Evolutionary conservation across 2,797 vertebrate genomes (phyloP).

Genomic region (Gorsachius magnificus): DNA sequence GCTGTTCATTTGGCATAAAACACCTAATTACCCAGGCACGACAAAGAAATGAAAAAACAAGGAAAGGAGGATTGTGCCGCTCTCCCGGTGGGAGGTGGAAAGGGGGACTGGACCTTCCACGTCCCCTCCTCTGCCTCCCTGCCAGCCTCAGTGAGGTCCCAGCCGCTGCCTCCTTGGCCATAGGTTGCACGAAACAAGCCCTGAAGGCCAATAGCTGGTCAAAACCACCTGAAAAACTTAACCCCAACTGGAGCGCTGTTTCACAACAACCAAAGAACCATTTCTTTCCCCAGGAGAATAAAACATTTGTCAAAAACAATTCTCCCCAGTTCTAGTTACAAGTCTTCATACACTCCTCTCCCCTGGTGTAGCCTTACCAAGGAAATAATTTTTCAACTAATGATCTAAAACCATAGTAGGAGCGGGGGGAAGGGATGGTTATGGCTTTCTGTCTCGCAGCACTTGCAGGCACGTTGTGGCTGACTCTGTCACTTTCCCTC

Average conservation of each 20-base stretch:
- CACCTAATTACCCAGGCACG: not conserved
- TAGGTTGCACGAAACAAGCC: not conserved
- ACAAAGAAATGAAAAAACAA: not conserved
- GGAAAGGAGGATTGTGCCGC: not conserved
- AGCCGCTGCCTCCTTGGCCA: not conserved
- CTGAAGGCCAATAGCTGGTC: not conserved
- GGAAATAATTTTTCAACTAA: not conserved
- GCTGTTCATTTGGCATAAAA: constrained; percentile 37
- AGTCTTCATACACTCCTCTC: not conserved
- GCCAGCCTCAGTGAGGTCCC: not conserved
- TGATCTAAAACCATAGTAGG: not conserved
- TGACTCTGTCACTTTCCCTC: not conserved
- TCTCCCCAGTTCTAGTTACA: not conserved
- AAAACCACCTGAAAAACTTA: not conserved
- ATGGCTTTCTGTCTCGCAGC: not conserved
- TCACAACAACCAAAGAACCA: not conserved
- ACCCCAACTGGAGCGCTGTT: not conserved
- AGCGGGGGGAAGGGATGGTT: not conserved
- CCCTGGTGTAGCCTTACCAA: not conserved
- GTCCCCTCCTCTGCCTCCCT: not conserved
- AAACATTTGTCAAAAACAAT: not conserved
- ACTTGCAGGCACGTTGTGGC: not conserved
- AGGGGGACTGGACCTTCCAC: accelerated
- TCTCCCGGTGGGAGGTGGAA: not conserved
- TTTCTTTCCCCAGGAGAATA: not conserved